These are phyloP conservation scores for Cephus pulcher DNA, from an alignment of 2,888 invertebrate genomes.

Conservation along the genomic window DNA sequence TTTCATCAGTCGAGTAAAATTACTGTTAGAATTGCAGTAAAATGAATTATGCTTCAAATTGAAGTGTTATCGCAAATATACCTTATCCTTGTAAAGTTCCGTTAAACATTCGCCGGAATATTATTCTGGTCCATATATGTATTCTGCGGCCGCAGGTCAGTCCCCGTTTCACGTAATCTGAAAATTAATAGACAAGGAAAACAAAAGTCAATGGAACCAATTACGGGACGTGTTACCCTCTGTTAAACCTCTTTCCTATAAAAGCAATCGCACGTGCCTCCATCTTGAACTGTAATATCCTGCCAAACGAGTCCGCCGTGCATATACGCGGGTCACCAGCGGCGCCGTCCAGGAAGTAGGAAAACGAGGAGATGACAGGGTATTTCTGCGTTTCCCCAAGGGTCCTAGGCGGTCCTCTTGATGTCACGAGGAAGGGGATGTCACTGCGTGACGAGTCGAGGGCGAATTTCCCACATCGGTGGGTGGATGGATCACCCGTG, in stretches of 20 bases:
- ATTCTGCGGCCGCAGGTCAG: neutral
- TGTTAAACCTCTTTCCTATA: neutral
- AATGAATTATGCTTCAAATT: neutral
- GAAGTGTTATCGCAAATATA: neutral
- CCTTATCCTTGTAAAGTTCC: neutral
- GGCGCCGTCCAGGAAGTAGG: constrained; percentile 26
- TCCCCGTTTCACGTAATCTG: neutral
- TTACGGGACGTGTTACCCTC: neutral
- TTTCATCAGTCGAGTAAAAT: constrained; percentile 18
- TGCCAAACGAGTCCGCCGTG: neutral
- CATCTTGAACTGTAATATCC: neutral
- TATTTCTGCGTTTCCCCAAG: constrained; percentile 45
- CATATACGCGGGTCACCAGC: neutral
- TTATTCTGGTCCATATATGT: neutral
- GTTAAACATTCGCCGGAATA: neutral
- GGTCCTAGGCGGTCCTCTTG: constrained; percentile 25
- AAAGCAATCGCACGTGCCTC: neutral
- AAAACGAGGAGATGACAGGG: constrained; percentile 51
- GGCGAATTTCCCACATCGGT: constrained; percentile 46
- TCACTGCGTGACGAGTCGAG: constrained; percentile 51
- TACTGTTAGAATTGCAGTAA: neutral
- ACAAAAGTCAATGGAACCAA: neutral
- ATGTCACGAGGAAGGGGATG: constrained; percentile 41
- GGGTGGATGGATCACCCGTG: constrained; percentile 45
- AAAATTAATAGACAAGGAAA: neutral